phyloP scores from a whole-genome alignment of 1,140 invertebrate species.

The Brachionus manjavacas region DNA sequence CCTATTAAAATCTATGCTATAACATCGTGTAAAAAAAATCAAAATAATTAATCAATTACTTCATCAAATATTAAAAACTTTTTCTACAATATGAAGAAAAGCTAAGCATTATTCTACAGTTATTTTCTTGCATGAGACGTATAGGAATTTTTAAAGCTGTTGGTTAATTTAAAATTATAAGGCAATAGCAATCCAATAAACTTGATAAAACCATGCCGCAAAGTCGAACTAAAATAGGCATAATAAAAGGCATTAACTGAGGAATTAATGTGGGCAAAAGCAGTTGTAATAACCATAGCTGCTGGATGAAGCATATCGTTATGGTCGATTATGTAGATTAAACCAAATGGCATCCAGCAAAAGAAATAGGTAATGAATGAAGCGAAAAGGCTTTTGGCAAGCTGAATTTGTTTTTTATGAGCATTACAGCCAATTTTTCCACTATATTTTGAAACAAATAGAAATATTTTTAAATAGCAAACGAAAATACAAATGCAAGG shows the following conservation, averaged over 20 bases:
- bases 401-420: neutral
- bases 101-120: no score
- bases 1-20: no score
- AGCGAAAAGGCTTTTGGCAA: constrained; percentile 22
- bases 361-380: constrained; percentile 30
- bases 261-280: neutral
- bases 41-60: no score
- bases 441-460: neutral
- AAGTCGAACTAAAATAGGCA: constrained; percentile 21
- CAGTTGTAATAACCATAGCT: constrained; percentile 15
- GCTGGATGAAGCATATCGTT: neutral
- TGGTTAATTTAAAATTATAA: neutral
- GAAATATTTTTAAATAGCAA: constrained; percentile 13
- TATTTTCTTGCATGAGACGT: neutral
- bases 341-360: constrained; percentile 21
- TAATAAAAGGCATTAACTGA: neutral
- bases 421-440: neutral
- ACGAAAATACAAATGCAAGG: neutral
- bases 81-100: no score
- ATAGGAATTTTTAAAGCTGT: neutral
- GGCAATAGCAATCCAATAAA: neutral
- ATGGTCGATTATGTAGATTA: constrained; percentile 12
- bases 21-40: no score
- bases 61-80: no score
- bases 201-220: neutral